Percentiles rank a stretch among this genome's conserved stretches.
phyloP scores from a whole-genome alignment of 92 coral and sea anemone species.

The Chrysogorgia sp. region DNA sequence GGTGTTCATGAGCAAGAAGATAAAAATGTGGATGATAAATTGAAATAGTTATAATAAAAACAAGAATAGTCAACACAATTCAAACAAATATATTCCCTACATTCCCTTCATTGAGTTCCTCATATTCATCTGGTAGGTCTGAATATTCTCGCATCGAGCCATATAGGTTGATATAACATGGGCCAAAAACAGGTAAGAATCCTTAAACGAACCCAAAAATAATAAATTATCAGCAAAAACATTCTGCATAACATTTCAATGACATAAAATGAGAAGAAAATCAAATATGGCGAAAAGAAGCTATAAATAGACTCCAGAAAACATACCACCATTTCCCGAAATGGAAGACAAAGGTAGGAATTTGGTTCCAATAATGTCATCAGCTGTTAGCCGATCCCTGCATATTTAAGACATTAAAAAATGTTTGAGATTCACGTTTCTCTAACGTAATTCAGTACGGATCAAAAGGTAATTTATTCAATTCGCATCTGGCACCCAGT shows the following conservation, averaged over 20 bases:
- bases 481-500: no score
- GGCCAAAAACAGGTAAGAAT: slow-evolving; percentile 87
- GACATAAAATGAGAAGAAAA: not conserved
- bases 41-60: no score
- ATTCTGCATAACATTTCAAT: not conserved
- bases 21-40: no score
- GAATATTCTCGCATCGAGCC: slow-evolving; percentile 96
- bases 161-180: slow-evolving; percentile 81
- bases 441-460: no score
- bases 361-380: slow-evolving; percentile 75
- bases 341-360: slow-evolving; percentile 70
- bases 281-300: not conserved
- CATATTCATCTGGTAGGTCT: slow-evolving; percentile 81
- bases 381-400: slow-evolving; percentile 76
- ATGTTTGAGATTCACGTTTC: no score
- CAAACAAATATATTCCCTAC: slow-evolving; percentile 59
- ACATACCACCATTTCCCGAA: slow-evolving; percentile 73
- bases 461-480: no score
- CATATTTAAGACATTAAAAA: not conserved
- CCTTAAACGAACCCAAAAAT: slow-evolving; percentile 45
- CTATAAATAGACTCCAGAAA: not conserved
- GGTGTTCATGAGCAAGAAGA: no score
- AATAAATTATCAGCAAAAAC: not conserved
- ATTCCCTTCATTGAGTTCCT: slow-evolving; percentile 81
- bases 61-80: not conserved